These are phyloP conservation scores for Eretmocerus hayati DNA, from an alignment of 2,888 invertebrate species.

Conservation along the genomic window DNA sequence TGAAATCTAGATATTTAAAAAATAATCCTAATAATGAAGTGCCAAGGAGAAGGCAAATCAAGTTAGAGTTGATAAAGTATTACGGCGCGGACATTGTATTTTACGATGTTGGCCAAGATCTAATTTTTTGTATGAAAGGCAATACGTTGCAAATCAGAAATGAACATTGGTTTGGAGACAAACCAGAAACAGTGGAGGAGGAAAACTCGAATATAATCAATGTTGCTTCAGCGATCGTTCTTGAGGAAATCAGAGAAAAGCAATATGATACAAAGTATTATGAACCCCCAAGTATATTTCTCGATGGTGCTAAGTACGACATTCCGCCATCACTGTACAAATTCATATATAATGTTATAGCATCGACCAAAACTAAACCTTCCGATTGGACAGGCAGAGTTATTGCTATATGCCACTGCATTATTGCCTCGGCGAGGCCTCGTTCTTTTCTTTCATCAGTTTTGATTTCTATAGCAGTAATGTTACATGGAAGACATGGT, in stretches of 20 bases:
- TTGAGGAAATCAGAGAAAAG: constrained; percentile 7
- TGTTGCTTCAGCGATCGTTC: constrained; percentile 1
- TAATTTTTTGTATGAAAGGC: neutral
- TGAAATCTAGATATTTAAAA: too few species aligned
- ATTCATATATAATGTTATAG: constrained; percentile 13
- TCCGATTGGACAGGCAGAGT: neutral
- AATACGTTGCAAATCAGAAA: neutral
- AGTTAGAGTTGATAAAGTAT: too few species aligned
- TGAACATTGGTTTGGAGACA: neutral
- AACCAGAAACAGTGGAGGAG: neutral
- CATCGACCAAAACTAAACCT: constrained; percentile 4
- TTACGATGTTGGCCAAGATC: neutral
- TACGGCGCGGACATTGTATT: neutral
- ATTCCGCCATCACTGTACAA: constrained; percentile 8
- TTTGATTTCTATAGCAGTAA: constrained; percentile 15
- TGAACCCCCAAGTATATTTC: constrained; percentile 10
- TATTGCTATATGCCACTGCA: constrained; percentile 14
- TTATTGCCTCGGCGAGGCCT: constrained; percentile 29
- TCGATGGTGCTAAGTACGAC: constrained; percentile 3
- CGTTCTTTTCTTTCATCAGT: constrained; percentile 33
- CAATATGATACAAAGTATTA: constrained; percentile 1
- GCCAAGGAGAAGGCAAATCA: too few species aligned
- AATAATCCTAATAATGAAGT: too few species aligned
- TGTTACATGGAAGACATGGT: constrained; percentile 21
- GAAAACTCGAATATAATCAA: neutral